Evolutionary conservation across 2,888 invertebrate genomes (phyloP), one percentile per base, ranked within the genome.

Genomic region (Synergus laeviventris): DNA sequence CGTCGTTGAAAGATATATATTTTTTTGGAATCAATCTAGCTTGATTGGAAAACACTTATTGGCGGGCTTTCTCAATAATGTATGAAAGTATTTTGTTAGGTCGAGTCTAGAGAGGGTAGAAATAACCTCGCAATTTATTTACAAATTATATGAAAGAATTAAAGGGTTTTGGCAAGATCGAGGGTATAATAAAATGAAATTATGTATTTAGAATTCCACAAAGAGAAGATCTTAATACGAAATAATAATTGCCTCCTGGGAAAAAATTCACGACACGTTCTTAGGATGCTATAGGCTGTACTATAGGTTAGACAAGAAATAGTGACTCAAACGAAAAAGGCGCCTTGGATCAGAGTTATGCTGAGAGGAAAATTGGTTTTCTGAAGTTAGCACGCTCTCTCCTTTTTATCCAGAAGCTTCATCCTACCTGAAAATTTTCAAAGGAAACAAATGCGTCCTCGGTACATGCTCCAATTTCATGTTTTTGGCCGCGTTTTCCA

Each of bases 271-370:
- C 21, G 31, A 12, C 59, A 60, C 59, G 59, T 60, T 31, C 31
- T 60, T 31, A 60, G 59, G 8, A 61, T 36, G n/a, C 3, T 61
- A 31, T 31, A 31, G 36, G 31, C 31, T 36, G 11, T 59, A 61
- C 61, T 60, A 31, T 31, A 31, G 60, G 60, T 56, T 56, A 14
- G 59, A 60, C 59, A 60, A 60, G 59, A 60, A 60, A 60, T 60
- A 60, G 59, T 60, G 18, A 24, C 59, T 60, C 12, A 24, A 24
- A 60, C 21, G 59, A 60, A 24, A 24, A 60, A 18, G 21, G 18
- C n/a, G 56, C 59, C 16, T 36, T 61, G 31, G 36, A 61, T 61
- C 36, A 36, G 36, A 31, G 31, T 31, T 5, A 36, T 36, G 36
- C 36, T 31, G 61, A 61, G 36, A 31, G 61, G 36, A 61, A 61